Conservation (phyloP, 30 jellyfish, hydroid and myxozoan species). For the Aurelia aurita region DNA sequence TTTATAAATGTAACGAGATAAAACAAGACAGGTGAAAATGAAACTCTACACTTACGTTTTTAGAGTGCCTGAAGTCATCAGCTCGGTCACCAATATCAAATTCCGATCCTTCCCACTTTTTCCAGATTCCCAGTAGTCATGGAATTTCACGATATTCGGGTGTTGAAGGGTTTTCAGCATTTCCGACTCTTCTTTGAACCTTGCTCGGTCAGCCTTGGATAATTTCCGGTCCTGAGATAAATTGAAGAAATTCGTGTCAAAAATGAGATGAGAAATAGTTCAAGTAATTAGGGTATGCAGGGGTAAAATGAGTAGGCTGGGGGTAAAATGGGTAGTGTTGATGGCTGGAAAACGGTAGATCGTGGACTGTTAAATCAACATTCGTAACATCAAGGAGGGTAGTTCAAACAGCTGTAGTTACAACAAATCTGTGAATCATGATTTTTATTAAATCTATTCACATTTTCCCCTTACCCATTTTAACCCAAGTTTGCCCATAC, state of each 20-base stretch:
- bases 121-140: slow-evolving; percentile 94
- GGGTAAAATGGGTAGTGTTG: too few relatives aligned
- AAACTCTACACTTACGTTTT: slow-evolving; percentile 79
- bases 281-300: too few relatives aligned
- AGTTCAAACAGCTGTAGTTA: too few relatives aligned
- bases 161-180: slow-evolving; percentile 95
- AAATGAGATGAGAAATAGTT: too few relatives aligned
- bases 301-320: too few relatives aligned
- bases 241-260: not conserved
- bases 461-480: too few relatives aligned
- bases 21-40: not conserved
- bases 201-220: slow-evolving; percentile 84
- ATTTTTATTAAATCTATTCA: too few relatives aligned
- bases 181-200: slow-evolving; percentile 97
- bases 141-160: slow-evolving; percentile 96
- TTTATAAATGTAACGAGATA: not conserved
- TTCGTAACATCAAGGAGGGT: too few relatives aligned
- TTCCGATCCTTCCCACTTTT: slow-evolving; percentile 87
- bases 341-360: too few relatives aligned
- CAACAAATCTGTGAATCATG: too few relatives aligned
- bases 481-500: too few relatives aligned
- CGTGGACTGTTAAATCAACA: too few relatives aligned
- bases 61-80: slow-evolving; percentile 97
- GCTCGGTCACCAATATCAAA: slow-evolving; percentile 91
- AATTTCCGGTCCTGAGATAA: slow-evolving; percentile 87